Conservation (phyloP, 1,140 invertebrate species). For the Drosophila pruinosa region DNA sequence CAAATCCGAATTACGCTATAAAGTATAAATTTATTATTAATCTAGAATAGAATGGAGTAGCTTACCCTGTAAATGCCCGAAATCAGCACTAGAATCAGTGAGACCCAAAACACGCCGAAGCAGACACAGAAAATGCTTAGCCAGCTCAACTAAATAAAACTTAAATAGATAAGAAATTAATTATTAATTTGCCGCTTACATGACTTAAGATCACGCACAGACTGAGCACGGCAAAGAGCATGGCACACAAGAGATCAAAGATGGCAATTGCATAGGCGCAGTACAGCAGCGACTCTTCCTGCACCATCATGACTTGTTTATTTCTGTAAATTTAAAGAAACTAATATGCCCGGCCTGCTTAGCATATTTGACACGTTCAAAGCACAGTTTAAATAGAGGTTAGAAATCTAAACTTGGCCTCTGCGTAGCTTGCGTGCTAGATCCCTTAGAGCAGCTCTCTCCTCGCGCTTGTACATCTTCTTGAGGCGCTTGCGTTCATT, state of each 20-base stretch:
- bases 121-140: constrained; percentile 43
- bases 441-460: constrained; percentile 22
- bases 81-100: constrained; percentile 49
- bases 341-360: constrained; percentile 4
- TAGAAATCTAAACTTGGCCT: not conserved
- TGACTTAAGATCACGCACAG: constrained; percentile 18
- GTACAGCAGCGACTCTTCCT: constrained; percentile 18
- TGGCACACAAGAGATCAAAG: constrained; percentile 46
- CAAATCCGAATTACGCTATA: constrained; percentile 30
- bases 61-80: constrained; percentile 52
- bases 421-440: constrained; percentile 18
- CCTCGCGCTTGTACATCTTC: constrained; percentile 14
- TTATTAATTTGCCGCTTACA: constrained; percentile 19
- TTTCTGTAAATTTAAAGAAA: not conserved
- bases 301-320: not conserved
- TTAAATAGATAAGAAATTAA: not conserved
- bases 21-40: not conserved
- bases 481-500: constrained; percentile 25
- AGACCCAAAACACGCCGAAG: constrained; percentile 55
- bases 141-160: constrained; percentile 43
- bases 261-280: constrained; percentile 49
- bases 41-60: not conserved
- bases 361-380: not conserved
- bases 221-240: constrained; percentile 37
- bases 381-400: not conserved